Evolutionary conservation across 1,140 invertebrate genomes (phyloP).

Genomic region (Telenomus remus): DNA sequence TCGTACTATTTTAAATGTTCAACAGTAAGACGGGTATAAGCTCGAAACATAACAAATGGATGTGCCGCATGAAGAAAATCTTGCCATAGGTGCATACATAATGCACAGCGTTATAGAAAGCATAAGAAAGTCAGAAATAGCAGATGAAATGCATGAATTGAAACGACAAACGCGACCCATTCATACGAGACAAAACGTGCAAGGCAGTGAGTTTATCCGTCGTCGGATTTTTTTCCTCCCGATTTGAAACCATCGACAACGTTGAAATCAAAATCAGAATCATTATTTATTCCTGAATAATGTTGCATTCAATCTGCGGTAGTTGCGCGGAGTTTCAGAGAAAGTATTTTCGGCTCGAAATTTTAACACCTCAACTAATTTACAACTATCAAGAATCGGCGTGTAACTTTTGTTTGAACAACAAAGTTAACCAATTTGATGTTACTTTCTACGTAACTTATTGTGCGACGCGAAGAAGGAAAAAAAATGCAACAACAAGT

Average conservation of each 20-base stretch:
- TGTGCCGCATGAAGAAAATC: slow-evolving; percentile 24
- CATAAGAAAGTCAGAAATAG: background rate
- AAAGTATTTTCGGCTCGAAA: too few relatives aligned
- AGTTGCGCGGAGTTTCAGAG: too few relatives aligned
- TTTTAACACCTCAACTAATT: slow-evolving; percentile 11
- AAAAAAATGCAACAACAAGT: slow-evolving; percentile 3
- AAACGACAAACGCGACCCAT: too few relatives aligned
- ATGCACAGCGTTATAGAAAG: slow-evolving; percentile 18
- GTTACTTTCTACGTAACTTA: slow-evolving; percentile 18
- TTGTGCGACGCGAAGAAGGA: slow-evolving; percentile 6
- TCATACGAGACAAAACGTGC: too few relatives aligned
- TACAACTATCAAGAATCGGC: slow-evolving; percentile 16
- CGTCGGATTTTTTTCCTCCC: too few relatives aligned
- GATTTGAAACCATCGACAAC: too few relatives aligned
- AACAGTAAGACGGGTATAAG: slow-evolving; percentile 32
- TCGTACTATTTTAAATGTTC: slow-evolving; percentile 44
- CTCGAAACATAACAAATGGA: slow-evolving; percentile 31
- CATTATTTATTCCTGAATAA: too few relatives aligned
- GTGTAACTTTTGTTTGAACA: slow-evolving; percentile 19
- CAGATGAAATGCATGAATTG: background rate
- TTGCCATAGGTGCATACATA: slow-evolving; percentile 41
- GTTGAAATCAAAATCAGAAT: too few relatives aligned
- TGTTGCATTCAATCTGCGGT: too few relatives aligned
- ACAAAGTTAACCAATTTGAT: slow-evolving; percentile 24
- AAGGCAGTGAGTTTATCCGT: too few relatives aligned